Conservation (phyloP, 53 echinoderm and acorn worm genomes). For the Crossaster papposus region DNA sequence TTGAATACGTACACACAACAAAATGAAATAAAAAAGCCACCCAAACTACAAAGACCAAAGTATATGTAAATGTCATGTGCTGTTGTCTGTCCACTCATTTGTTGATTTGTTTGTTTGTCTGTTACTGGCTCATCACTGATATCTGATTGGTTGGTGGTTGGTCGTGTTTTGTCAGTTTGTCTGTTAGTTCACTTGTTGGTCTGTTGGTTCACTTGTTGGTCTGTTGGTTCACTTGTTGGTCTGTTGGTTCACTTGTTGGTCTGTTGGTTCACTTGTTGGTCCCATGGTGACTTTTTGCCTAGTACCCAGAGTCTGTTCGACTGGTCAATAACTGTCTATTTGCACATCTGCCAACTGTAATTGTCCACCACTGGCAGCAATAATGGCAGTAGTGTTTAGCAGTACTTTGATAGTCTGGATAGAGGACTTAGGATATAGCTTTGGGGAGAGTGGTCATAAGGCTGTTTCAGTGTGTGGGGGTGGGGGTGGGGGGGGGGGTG, state of each 20-base stretch:
- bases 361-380: not conserved
- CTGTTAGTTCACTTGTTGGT: not conserved
- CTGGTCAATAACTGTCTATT: not conserved
- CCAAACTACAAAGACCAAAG: not conserved
- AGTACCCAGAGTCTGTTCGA: not conserved
- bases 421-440: no score
- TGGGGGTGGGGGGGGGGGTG: not conserved
- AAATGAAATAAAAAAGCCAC: not conserved
- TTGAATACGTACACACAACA: not conserved
- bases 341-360: conserved; percentile 6
- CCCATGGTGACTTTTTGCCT: not conserved
- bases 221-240: not conserved
- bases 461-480: no score
- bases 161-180: conserved; percentile 3
- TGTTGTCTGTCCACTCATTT: not conserved
- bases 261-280: not conserved
- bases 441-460: no score
- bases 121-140: no score
- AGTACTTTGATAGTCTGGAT: not conserved
- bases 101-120: conserved; percentile 3
- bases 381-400: conserved; percentile 28
- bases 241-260: not conserved
- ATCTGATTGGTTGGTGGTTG: no score
- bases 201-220: not conserved
- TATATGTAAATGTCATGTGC: not conserved